These are phyloP conservation scores for Pyxicephalus adspersus DNA, from an alignment of 2,113 vertebrate genomes.

Conservation along the genomic window DNA sequence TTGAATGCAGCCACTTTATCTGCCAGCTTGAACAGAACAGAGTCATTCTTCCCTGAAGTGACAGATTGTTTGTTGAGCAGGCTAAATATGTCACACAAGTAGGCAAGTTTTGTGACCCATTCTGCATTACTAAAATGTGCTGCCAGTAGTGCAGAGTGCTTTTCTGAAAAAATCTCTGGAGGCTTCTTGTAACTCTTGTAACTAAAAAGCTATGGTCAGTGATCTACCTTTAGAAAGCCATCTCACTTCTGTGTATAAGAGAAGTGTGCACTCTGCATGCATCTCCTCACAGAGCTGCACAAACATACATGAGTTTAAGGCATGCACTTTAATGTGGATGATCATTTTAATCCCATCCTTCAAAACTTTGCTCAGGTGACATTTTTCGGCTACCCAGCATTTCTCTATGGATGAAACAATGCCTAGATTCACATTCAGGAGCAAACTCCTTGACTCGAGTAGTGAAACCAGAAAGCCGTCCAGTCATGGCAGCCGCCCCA, in stretches of 20 bases:
- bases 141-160: slow-evolving; percentile 48
- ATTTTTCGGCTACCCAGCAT: slow-evolving; percentile 28
- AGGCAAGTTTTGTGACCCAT: slow-evolving; percentile 50
- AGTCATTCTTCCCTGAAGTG: slow-evolving; percentile 10
- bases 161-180: slow-evolving; percentile 48
- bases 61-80: too few relatives aligned
- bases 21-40: slow-evolving; percentile 2
- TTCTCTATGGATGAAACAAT: slow-evolving; percentile 43
- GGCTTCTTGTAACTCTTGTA: slow-evolving; percentile 40
- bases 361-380: slow-evolving; percentile 17
- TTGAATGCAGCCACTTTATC: background rate
- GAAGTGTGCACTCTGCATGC: slow-evolving; percentile 32
- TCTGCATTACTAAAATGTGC: slow-evolving; percentile 45
- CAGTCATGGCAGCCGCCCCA: slow-evolving; percentile 2
- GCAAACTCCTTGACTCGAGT: slow-evolving; percentile 40
- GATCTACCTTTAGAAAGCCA: slow-evolving; percentile 51
- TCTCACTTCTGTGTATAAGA: slow-evolving; percentile 55
- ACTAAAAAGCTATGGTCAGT: slow-evolving; percentile 45
- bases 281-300: slow-evolving; percentile 50
- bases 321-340: slow-evolving; percentile 43
- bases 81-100: slow-evolving; percentile 41
- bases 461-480: slow-evolving; percentile 40
- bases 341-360: slow-evolving; percentile 20
- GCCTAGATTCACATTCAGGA: slow-evolving; percentile 41
- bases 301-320: slow-evolving; percentile 41